Evolutionary conservation across 1,140 invertebrate species (phyloP).

Genomic region (Bombus polaris): DNA sequence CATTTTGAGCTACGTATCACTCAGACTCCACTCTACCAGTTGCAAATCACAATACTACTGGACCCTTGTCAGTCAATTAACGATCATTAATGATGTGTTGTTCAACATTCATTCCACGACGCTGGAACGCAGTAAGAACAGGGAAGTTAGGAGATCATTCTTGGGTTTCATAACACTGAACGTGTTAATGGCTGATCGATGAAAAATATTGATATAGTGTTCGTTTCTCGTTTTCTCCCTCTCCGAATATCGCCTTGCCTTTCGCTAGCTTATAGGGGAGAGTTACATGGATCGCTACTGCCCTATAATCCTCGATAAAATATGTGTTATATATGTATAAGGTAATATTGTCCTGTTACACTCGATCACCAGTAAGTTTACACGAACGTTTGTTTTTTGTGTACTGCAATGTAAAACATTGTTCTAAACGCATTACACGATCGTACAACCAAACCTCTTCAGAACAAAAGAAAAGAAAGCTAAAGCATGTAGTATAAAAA

Average conservation of each 20-base stretch:
- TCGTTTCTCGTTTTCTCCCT: not conserved
- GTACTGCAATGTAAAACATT: not conserved
- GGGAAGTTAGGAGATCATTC: not conserved
- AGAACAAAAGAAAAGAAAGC: not conserved
- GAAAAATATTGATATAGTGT: conserved; percentile 13
- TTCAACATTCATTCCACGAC: not conserved
- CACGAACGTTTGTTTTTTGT: conserved; percentile 10
- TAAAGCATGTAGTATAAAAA: not conserved
- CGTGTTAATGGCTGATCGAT: conserved; percentile 3
- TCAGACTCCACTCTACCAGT: not conserved
- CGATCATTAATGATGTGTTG: not conserved
- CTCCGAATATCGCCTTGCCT: not conserved
- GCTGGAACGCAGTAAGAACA: not conserved
- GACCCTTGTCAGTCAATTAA: not conserved
- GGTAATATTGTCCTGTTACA: conserved; percentile 77
- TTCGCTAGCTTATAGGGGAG: conserved; percentile 34
- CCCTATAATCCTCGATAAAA: conserved; percentile 42
- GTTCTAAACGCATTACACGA: not conserved
- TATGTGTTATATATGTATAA: conserved; percentile 52
- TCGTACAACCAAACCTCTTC: not conserved
- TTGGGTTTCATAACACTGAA: not conserved
- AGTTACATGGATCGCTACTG: conserved; percentile 42
- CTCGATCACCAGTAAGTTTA: conserved; percentile 71
- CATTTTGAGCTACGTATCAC: not conserved
- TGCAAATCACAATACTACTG: not conserved